A percentile compares a stretch with the other conserved stretches of the same genome.
Evolutionary conservation across 2,888 invertebrate species (phyloP).

Genomic region (Mythimna albipuncta): DNA sequence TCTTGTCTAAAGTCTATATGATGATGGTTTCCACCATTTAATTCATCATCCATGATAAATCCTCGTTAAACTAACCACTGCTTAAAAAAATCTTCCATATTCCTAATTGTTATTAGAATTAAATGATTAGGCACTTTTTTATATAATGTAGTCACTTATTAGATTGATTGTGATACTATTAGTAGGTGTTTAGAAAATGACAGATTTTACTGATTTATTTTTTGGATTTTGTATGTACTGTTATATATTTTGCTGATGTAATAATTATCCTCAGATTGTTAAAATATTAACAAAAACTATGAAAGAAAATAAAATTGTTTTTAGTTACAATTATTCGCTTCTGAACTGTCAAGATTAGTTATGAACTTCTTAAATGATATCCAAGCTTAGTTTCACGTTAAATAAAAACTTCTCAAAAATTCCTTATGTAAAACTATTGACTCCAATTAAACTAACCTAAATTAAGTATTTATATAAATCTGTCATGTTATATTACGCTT

Average conservation of each 20-base stretch:
- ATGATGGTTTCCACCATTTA: slow-evolving; percentile 11
- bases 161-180: slow-evolving; percentile 66
- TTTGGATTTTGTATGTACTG: background rate
- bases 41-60: background rate
- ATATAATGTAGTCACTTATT: slow-evolving; percentile 50
- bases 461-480: slow-evolving; percentile 33
- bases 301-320: background rate
- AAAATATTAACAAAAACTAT: background rate
- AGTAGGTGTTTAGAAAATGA: slow-evolving; percentile 49
- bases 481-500: slow-evolving; percentile 32
- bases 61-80: slow-evolving; percentile 25
- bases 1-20: background rate
- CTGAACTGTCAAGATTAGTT: background rate
- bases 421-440: background rate
- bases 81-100: slow-evolving; percentile 36
- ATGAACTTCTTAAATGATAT: background rate
- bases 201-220: slow-evolving; percentile 24
- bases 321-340: no score
- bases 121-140: slow-evolving; percentile 51
- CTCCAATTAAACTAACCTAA: slow-evolving; percentile 29
- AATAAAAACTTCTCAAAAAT: background rate
- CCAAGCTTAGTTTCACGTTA: background rate
- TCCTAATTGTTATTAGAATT: slow-evolving; percentile 41
- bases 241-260: no score
- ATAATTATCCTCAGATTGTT: background rate